These are phyloP conservation scores for Coryphaenoides rupestris DNA, from an alignment of 2,113 vertebrate species.

Conservation along the genomic window DNA sequence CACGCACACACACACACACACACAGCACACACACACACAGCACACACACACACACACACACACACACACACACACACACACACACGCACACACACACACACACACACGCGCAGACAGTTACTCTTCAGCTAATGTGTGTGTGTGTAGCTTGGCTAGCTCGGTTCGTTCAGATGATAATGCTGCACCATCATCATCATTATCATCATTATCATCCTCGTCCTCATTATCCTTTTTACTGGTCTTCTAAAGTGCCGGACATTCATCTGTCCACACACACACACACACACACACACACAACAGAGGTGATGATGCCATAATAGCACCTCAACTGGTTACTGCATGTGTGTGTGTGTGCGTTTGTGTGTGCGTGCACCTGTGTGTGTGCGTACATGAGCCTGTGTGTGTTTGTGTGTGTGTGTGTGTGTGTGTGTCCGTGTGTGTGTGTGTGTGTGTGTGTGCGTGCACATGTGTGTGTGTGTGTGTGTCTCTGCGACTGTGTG, in stretches of 20 bases:
- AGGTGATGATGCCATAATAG: constrained; percentile 45
- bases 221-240: too few relatives aligned
- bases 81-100: too few relatives aligned
- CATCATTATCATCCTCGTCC: too few relatives aligned
- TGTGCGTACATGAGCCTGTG: constrained; percentile 4
- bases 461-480: background rate
- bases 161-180: constrained; percentile 6
- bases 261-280: constrained; percentile 6
- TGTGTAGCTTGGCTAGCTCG: constrained; percentile 17
- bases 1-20: too few relatives aligned
- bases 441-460: too few relatives aligned
- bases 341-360: background rate
- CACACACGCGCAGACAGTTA: background rate
- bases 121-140: constrained; percentile 8
- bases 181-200: background rate
- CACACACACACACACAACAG: constrained; percentile 6
- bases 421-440: background rate
- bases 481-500: background rate
- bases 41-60: too few relatives aligned
- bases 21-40: too few relatives aligned
- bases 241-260: background rate
- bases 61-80: too few relatives aligned
- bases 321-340: constrained; percentile 26
- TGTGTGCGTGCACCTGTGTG: background rate
- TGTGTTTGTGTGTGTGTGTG: background rate